phyloP scores from a whole-genome alignment of 2,888 invertebrate species.

The Drosophila niveifrons region DNA sequence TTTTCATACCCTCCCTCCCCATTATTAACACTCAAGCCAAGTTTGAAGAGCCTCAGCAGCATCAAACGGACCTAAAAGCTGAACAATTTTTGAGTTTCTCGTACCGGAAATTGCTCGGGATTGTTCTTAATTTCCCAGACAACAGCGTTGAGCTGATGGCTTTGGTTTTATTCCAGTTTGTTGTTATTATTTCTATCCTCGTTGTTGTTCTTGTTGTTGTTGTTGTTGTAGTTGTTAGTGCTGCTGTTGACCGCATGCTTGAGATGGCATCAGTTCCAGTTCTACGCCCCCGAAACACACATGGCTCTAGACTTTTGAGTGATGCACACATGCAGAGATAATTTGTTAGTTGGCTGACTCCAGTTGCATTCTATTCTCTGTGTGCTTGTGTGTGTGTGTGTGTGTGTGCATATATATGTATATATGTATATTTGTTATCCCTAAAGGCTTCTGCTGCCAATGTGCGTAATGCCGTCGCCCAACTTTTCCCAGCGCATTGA shows the following conservation, averaged over 20 bases:
- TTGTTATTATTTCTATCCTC: constrained; percentile 16
- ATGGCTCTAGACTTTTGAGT: constrained; percentile 71
- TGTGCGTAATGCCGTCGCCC: constrained; percentile 66
- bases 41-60: constrained; percentile 2
- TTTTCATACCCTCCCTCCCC: constrained; percentile 8
- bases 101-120: constrained; percentile 79
- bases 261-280: constrained; percentile 73
- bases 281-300: constrained; percentile 54
- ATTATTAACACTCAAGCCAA: constrained; percentile 31
- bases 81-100: constrained; percentile 72
- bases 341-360: constrained; percentile 75
- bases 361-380: constrained; percentile 36
- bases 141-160: constrained; percentile 61
- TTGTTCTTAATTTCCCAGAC: constrained; percentile 80
- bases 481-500: constrained; percentile 61
- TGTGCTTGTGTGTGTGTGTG: background rate
- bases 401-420: constrained; percentile 4
- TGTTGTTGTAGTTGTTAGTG: constrained; percentile 31
- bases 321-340: constrained; percentile 79
- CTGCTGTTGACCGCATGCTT: constrained; percentile 73
- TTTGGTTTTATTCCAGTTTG: constrained; percentile 38
- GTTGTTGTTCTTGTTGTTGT: constrained; percentile 26
- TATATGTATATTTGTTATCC: constrained; percentile 27
- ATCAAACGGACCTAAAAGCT: constrained; percentile 45
- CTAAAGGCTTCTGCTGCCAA: constrained; percentile 59